Conservation (phyloP, 2,797 vertebrate species). For the Sebastes glaucus region DNA sequence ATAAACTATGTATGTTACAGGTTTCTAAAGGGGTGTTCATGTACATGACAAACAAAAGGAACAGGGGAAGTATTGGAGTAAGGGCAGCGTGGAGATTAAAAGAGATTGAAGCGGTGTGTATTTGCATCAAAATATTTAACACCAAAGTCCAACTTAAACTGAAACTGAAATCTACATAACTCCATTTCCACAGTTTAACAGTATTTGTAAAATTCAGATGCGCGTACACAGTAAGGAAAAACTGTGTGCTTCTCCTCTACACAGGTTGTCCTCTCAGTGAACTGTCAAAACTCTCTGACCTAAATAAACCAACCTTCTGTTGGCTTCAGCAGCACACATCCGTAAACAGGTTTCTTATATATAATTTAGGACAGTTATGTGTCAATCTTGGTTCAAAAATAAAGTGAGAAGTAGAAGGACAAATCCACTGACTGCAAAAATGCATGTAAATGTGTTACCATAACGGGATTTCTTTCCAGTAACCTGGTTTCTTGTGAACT, state of each 20-base stretch:
- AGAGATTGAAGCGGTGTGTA: background rate
- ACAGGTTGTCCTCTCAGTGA: background rate
- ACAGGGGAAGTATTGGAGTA: background rate
- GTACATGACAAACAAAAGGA: background rate
- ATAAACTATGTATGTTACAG: background rate
- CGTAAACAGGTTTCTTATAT: background rate
- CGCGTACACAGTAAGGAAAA: background rate
- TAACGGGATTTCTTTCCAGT: background rate
- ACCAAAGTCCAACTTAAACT: background rate
- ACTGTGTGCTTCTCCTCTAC: background rate
- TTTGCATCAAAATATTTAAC: background rate
- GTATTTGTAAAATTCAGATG: background rate
- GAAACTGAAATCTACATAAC: background rate
- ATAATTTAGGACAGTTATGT: background rate
- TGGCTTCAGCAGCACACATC: background rate
- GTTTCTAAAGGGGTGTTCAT: background rate
- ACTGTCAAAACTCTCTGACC: constrained; percentile 7
- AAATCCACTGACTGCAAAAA: background rate
- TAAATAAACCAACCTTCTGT: background rate
- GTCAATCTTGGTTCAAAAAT: background rate
- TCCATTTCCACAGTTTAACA: background rate
- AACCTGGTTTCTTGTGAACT: background rate
- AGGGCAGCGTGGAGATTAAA: background rate
- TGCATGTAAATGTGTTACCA: background rate
- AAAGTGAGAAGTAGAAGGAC: background rate